Conservation (phyloP, 2,888 invertebrate species). For the Antheraea yamamai region DNA sequence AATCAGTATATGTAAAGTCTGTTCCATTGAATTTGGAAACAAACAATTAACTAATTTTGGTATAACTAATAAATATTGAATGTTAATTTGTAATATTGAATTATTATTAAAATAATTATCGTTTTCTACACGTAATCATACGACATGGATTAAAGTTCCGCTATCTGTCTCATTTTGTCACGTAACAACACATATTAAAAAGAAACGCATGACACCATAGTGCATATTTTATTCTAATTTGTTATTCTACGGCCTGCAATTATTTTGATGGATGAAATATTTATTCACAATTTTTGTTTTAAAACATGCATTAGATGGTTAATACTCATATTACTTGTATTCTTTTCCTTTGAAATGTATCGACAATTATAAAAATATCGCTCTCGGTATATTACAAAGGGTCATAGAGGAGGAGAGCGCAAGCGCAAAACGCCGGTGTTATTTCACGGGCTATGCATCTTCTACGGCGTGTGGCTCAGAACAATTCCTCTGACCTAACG, state of each 20-base stretch:
- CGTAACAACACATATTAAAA: background rate
- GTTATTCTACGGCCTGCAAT: too few species aligned
- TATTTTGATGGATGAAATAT: too few species aligned
- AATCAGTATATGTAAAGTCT: background rate
- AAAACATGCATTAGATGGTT: background rate
- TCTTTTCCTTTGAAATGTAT: background rate
- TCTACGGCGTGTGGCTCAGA: slow-evolving; percentile 34
- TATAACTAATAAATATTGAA: too few species aligned
- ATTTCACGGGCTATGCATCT: slow-evolving; percentile 47
- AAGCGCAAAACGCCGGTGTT: slow-evolving; percentile 43
- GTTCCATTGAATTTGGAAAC: background rate
- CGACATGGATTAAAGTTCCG: background rate
- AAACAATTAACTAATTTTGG: background rate
- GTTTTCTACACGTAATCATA: background rate
- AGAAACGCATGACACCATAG: background rate
- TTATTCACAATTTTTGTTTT: background rate
- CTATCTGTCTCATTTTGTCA: background rate
- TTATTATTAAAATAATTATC: background rate
- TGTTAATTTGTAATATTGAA: background rate
- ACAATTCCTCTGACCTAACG: slow-evolving; percentile 46
- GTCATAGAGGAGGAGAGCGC: slow-evolving; percentile 16
- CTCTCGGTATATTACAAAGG: background rate
- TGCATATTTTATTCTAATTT: too few species aligned
- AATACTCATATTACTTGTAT: background rate
- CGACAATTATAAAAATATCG: background rate